A percentile compares a stretch with the other conserved stretches of the same genome.
phyloP scores from a whole-genome alignment of 2,888 invertebrate species.

The Drosophila eohydei region DNA sequence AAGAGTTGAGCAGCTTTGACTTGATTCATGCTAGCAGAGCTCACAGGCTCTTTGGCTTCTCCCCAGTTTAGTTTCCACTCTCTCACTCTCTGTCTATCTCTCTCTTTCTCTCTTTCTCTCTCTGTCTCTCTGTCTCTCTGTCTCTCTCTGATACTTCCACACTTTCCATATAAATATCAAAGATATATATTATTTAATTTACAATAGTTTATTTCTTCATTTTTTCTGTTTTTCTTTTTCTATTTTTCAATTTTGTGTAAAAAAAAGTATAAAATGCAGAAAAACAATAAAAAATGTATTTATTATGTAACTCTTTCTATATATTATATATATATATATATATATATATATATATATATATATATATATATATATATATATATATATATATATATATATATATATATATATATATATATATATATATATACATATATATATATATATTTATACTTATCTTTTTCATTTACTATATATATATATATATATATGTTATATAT shows the following conservation, averaged over 20 bases:
- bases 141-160: conserved; percentile 16
- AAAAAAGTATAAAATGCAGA: neutral
- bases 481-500: conserved; percentile 6
- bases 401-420: conserved; percentile 14
- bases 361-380: neutral
- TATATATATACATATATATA: conserved; percentile 4
- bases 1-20: conserved; percentile 26
- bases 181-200: conserved; percentile 20
- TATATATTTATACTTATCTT: conserved; percentile 1
- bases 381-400: neutral
- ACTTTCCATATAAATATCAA: conserved; percentile 5
- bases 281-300: conserved; percentile 19
- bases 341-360: neutral
- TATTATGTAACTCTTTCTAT: conserved; percentile 21
- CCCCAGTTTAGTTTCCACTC: conserved; percentile 46
- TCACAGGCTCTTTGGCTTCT: conserved; percentile 37
- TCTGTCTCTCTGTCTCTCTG: too few species aligned
- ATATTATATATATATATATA: conserved; percentile 11
- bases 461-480: conserved; percentile 6
- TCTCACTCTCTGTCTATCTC: conserved; percentile 13
- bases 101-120: too few species aligned
- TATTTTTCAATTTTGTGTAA: conserved; percentile 10
- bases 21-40: conserved; percentile 31
- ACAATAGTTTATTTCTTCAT: conserved; percentile 4
- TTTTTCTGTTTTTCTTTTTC: conserved; percentile 32